These are phyloP conservation scores for Tuta absoluta DNA, from an alignment of 2,888 invertebrate species.

Conservation along the genomic window DNA sequence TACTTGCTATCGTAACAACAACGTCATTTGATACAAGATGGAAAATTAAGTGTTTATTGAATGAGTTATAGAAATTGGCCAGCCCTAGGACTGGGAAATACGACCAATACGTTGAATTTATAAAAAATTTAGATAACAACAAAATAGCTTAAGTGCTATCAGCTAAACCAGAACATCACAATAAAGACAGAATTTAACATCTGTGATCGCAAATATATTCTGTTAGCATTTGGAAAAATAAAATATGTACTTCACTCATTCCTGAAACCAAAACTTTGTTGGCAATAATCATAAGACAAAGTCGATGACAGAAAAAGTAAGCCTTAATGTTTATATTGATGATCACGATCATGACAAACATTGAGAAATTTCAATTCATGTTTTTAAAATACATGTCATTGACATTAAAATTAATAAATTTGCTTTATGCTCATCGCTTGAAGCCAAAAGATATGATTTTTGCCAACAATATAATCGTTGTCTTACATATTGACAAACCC, in stretches of 20 bases:
- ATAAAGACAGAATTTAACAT: not conserved
- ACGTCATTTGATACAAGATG: too few relatives aligned
- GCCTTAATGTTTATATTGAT: not conserved
- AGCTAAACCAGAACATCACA: not conserved
- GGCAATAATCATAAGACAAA: not conserved
- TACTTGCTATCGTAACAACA: too few relatives aligned
- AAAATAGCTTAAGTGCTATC: not conserved
- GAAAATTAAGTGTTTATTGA: too few relatives aligned
- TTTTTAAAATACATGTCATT: not conserved
- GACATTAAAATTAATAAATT: not conserved
- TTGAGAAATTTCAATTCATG: not conserved
- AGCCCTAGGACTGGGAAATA: not conserved
- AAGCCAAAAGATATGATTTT: not conserved
- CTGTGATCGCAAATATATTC: not conserved
- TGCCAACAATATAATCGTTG: not conserved
- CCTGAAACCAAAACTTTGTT: not conserved
- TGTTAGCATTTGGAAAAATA: not conserved
- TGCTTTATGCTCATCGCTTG: not conserved
- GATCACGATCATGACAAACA: not conserved
- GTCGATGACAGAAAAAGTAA: not conserved
- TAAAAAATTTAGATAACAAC: not conserved
- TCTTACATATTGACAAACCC: slow-evolving; percentile 15
- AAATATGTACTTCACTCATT: not conserved
- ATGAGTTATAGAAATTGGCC: too few relatives aligned
- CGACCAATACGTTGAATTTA: slow-evolving; percentile 3